phyloP scores from a whole-genome alignment of 2,888 invertebrate species.

The Xestia sexstrigata region DNA sequence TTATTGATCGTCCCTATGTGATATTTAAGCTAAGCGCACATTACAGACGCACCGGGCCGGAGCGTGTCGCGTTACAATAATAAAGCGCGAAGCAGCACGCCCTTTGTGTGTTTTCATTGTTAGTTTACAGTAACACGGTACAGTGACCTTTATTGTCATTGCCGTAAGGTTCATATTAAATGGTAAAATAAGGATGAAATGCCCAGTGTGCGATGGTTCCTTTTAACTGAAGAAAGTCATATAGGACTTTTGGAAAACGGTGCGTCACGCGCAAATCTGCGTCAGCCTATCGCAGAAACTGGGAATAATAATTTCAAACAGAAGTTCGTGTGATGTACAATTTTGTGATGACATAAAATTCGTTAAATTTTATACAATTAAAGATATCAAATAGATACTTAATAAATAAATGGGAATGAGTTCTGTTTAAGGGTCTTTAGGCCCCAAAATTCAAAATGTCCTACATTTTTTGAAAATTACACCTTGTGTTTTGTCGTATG shows the following conservation, averaged over 20 bases:
- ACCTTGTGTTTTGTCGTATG: background rate
- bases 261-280: background rate
- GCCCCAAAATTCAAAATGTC: background rate
- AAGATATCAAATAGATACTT: background rate
- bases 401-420: constrained; percentile 6
- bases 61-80: background rate
- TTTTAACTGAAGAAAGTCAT: background rate
- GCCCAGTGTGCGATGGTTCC: background rate
- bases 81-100: background rate
- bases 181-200: background rate
- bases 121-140: background rate
- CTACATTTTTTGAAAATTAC: background rate
- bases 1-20: too few relatives aligned
- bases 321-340: background rate
- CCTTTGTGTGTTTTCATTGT: background rate
- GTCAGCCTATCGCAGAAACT: background rate
- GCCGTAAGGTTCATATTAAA: background rate
- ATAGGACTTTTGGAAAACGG: background rate
- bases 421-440: background rate
- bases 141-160: background rate
- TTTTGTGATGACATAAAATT: background rate
- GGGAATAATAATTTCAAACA: background rate
- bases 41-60: background rate
- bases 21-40: background rate
- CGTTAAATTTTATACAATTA: background rate